Evolutionary conservation across 2,797 vertebrate species (phyloP).

Genomic region (Tokudaia muenninki): DNA sequence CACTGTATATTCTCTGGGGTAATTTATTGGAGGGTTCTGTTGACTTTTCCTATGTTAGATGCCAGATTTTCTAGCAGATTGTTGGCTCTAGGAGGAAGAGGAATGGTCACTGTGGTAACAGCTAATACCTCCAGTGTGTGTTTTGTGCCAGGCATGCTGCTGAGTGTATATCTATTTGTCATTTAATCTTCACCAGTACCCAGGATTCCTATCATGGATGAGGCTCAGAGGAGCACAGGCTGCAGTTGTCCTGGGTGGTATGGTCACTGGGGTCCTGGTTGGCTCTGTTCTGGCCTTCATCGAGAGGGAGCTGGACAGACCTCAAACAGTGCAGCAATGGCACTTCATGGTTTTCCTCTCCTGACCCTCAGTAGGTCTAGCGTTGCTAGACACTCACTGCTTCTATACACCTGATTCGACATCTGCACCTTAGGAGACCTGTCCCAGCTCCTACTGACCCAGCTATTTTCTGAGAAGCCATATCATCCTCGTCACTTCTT

Average conservation of each 20-base stretch:
- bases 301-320: neutral
- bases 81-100: neutral
- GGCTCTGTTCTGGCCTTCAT: neutral
- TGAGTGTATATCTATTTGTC: neutral
- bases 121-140: neutral
- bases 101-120: neutral
- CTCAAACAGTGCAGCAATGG: neutral
- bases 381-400: neutral
- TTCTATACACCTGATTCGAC: neutral
- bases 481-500: neutral
- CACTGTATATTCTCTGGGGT: neutral
- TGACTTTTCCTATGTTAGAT: slow-evolving; percentile 5
- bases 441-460: neutral
- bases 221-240: neutral
- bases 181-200: neutral
- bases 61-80: neutral
- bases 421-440: neutral
- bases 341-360: neutral
- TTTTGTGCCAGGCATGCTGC: neutral
- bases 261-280: neutral
- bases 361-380: neutral
- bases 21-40: neutral
- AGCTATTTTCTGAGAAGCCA: neutral
- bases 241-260: neutral
- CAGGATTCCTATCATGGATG: neutral